A percentile compares a stretch with the other conserved stretches of the same genome.
phyloP scores from a whole-genome alignment of 2,797 vertebrate species.

The Poeciliopsis infans region DNA sequence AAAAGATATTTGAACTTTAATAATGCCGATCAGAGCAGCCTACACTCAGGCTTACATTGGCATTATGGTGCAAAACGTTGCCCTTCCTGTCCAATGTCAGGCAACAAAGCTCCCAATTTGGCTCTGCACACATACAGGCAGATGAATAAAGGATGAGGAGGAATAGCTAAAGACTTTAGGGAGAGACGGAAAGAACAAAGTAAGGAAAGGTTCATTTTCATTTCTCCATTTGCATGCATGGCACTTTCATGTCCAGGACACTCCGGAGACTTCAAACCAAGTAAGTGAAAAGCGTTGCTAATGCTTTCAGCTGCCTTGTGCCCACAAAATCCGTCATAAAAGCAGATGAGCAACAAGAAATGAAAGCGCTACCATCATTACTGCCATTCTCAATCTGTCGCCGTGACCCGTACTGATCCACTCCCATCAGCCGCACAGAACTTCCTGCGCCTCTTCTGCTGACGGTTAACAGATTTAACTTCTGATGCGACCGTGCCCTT shows the following conservation, averaged over 20 bases:
- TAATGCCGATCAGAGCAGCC: neutral
- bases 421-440: constrained; percentile 24
- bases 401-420: constrained; percentile 17
- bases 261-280: constrained; percentile 14
- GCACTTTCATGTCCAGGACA: constrained; percentile 5
- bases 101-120: constrained; percentile 6
- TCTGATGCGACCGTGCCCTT: constrained; percentile 26
- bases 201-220: constrained; percentile 21
- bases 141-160: constrained; percentile 27
- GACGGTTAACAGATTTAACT: constrained; percentile 38
- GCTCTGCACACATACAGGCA: constrained; percentile 20
- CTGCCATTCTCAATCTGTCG: constrained; percentile 10
- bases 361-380: constrained; percentile 20
- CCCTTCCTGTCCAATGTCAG: constrained; percentile 3
- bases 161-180: constrained; percentile 1
- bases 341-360: constrained; percentile 20
- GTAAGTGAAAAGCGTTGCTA: constrained; percentile 9
- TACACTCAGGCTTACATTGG: neutral
- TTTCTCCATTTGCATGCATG: constrained; percentile 4
- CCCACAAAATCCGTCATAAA: constrained; percentile 23
- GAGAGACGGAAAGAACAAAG: neutral
- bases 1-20: neutral
- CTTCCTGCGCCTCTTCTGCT: constrained; percentile 19
- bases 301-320: constrained; percentile 2
- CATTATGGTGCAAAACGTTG: neutral